Conservation (phyloP, 1,140 invertebrate genomes). For the Euglossa dilemma region DNA sequence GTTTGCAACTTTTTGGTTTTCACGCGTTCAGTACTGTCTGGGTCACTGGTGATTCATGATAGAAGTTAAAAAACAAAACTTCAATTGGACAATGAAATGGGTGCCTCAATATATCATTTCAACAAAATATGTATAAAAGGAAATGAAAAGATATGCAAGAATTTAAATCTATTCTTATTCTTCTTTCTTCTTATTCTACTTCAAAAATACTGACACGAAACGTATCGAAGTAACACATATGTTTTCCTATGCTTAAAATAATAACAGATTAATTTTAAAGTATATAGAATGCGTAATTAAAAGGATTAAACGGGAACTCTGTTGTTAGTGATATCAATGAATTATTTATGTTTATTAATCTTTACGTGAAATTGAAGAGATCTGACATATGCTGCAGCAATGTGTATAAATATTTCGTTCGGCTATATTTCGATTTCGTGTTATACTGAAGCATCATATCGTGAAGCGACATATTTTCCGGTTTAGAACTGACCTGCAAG, state of each 20-base stretch:
- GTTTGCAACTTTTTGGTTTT: too few relatives aligned
- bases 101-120: too few relatives aligned
- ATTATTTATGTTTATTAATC: not conserved
- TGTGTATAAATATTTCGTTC: slow-evolving; percentile 58
- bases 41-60: too few relatives aligned
- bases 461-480: slow-evolving; percentile 46
- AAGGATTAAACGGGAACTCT: not conserved
- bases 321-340: not conserved
- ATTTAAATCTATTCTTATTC: too few relatives aligned
- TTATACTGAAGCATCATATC: slow-evolving; percentile 42
- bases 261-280: not conserved
- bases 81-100: too few relatives aligned
- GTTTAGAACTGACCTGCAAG: slow-evolving; percentile 28
- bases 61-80: too few relatives aligned
- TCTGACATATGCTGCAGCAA: slow-evolving; percentile 58
- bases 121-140: too few relatives aligned
- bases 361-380: slow-evolving; percentile 69
- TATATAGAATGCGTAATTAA: not conserved
- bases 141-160: too few relatives aligned
- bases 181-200: too few relatives aligned
- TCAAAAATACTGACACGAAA: too few relatives aligned
- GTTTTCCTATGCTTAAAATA: not conserved
- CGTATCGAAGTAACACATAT: too few relatives aligned
- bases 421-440: slow-evolving; percentile 46
- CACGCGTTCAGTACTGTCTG: too few relatives aligned